Base-by-base conservation (phyloP, 2,113 vertebrate genomes). In the Myrmecophaga tridactyla region DNA sequence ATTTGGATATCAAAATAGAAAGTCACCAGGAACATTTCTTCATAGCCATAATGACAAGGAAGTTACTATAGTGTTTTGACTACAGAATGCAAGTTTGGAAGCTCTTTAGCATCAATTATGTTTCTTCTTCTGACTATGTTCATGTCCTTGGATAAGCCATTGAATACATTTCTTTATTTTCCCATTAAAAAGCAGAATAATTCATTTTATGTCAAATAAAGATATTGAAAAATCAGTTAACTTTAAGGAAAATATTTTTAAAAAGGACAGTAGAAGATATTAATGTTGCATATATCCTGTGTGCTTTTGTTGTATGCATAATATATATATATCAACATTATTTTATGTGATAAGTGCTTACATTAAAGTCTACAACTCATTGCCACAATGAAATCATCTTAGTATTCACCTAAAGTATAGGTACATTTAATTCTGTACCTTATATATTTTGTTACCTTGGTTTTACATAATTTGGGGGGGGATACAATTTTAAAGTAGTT, bases 131-230 rank as follows among this genome's bases (percentile, higher is more conserved):
- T 73, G 31, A 73, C 10, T 72, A 85, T 73, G 60, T 65, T 39
- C 4, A 39, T 82, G 53, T 25, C 41, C 41, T 92, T 89, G 41
- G 39, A 67, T 80, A 90, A 95, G 6, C 11, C 70, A 36, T 69
- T 96, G 81, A 73, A 78, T 77, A 56, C 63, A 89, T 69, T 62
- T 70, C 8, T 65, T 48, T 84, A 72, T 86, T 93, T 81, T 93
- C 20, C 11, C 72, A 80, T 83, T 90, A 91, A 65, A 77, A 77
- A 3, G 4, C 4, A 82, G 4, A 72, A 58, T 62, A 39, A 11
- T 65, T 63, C 3, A 31, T 90, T 78, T 90, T 84, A 75, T 60
- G 10, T 78, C 36, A 90, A 75, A 78, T 23, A 15, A 86, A 48
- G 4, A 0, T 7, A 63, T 58, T n/a, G n/a, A 12, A 94, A 21